Evolutionary conservation across 2,797 vertebrate genomes (phyloP).

Genomic region (Spea hammondii): DNA sequence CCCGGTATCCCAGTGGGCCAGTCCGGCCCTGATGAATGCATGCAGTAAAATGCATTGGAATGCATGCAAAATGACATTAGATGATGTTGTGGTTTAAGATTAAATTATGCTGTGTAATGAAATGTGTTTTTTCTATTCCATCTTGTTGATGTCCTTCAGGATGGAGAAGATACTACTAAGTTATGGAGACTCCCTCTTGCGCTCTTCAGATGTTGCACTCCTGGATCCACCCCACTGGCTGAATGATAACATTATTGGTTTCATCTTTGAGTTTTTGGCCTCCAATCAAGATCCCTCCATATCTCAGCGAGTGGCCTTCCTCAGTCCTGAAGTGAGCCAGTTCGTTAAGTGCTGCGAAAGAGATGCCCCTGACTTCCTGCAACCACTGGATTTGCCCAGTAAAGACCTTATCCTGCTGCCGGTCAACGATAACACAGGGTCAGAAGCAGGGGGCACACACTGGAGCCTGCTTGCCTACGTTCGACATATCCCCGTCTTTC

Average conservation of each 20-base stretch:
- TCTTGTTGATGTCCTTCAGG: conserved; percentile 35
- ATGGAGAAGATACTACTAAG: conserved; percentile 96
- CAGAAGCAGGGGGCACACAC: conserved; percentile 87
- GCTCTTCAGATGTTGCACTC: conserved; percentile 84
- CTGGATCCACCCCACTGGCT: conserved; percentile 92
- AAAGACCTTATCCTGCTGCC: conserved; percentile 86
- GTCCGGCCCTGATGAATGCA: too few relatives aligned
- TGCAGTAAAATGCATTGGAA: too few relatives aligned
- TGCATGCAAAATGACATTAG: too few relatives aligned
- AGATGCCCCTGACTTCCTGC: conserved; percentile 85
- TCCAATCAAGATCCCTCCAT: conserved; percentile 76
- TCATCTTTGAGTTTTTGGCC: conserved; percentile 91
- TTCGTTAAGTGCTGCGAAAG: conserved; percentile 92
- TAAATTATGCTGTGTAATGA: too few relatives aligned
- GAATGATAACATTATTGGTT: conserved; percentile 93
- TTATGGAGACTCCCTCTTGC: conserved; percentile 91
- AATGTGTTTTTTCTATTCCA: not conserved
- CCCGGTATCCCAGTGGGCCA: too few relatives aligned
- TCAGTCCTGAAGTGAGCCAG: conserved; percentile 94
- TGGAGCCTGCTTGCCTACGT: conserved; percentile 93
- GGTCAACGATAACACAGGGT: conserved; percentile 91
- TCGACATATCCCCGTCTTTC: conserved; percentile 76
- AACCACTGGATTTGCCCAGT: conserved; percentile 78
- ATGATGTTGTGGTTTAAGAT: too few relatives aligned
- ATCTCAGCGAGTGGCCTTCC: conserved; percentile 73